These are phyloP conservation scores for Galagoides demidoff DNA, from an alignment of 2,797 vertebrate genomes.

Conservation along the genomic window DNA sequence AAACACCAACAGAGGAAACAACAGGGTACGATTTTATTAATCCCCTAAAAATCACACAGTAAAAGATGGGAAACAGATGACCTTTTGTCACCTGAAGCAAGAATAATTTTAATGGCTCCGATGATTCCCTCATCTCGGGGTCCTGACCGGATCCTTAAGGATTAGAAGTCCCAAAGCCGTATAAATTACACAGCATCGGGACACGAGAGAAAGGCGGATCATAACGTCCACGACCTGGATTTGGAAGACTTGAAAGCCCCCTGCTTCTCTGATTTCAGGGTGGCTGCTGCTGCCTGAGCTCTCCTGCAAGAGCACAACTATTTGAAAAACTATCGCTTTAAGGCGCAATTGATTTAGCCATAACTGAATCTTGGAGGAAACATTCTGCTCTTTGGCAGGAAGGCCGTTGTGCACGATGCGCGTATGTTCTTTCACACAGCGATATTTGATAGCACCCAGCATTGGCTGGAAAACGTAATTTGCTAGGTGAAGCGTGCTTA, in stretches of 20 bases:
- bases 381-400: slow-evolving; percentile 72
- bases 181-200: background rate
- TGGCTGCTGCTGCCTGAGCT: background rate
- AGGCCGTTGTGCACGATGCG: background rate
- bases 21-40: slow-evolving; percentile 38
- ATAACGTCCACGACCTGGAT: background rate
- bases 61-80: slow-evolving; percentile 38
- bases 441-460: slow-evolving; percentile 82
- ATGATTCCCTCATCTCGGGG: background rate
- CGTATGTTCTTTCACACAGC: slow-evolving; percentile 75
- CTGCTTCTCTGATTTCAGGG: slow-evolving; percentile 62
- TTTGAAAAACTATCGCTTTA: slow-evolving; percentile 81
- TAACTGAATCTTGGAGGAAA: slow-evolving; percentile 76
- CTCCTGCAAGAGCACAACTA: slow-evolving; percentile 52
- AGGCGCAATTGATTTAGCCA: slow-evolving; percentile 82
- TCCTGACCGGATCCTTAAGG: background rate
- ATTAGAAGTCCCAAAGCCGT: slow-evolving; percentile 3
- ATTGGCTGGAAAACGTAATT: slow-evolving; percentile 84
- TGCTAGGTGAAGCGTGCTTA: slow-evolving; percentile 79
- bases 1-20: slow-evolving; percentile 43
- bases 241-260: slow-evolving; percentile 65
- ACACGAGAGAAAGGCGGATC: background rate
- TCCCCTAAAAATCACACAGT: background rate
- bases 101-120: background rate
- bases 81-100: slow-evolving; percentile 21